These are phyloP conservation scores for Podarcis lilfordi DNA, from an alignment of 2,797 vertebrate genomes.

Conservation along the genomic window DNA sequence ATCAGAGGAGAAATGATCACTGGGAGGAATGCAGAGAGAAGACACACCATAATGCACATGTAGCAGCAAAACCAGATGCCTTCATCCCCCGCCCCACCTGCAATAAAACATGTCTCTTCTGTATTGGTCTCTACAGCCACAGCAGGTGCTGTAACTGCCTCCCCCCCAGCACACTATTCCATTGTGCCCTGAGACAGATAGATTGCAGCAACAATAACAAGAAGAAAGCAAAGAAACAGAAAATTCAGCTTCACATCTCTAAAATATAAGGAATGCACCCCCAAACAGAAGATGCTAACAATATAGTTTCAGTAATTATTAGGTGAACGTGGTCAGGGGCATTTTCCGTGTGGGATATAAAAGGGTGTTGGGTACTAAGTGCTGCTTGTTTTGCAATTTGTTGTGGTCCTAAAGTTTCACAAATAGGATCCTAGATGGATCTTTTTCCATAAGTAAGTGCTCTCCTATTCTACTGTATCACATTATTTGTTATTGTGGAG, in stretches of 20 bases:
- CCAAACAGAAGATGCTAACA: neutral
- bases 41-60: too few relatives aligned
- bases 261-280: neutral
- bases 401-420: neutral
- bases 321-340: neutral
- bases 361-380: neutral
- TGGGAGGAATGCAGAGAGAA: too few relatives aligned
- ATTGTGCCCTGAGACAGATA: too few relatives aligned
- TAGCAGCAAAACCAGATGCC: too few relatives aligned
- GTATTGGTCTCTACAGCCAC: too few relatives aligned
- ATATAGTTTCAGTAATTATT: neutral
- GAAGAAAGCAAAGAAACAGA: neutral
- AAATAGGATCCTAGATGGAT: neutral
- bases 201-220: neutral
- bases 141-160: too few relatives aligned
- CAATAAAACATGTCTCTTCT: too few relatives aligned
- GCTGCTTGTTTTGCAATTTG: neutral
- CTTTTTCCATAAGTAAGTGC: neutral
- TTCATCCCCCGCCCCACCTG: too few relatives aligned
- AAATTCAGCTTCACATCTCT: neutral
- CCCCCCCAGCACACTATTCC: too few relatives aligned
- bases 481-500: neutral
- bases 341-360: neutral
- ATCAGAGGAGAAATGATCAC: too few relatives aligned
- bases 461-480: neutral